Evolutionary conservation across 2,113 vertebrate species (phyloP).

Genomic region (Hippocampus zosterae): DNA sequence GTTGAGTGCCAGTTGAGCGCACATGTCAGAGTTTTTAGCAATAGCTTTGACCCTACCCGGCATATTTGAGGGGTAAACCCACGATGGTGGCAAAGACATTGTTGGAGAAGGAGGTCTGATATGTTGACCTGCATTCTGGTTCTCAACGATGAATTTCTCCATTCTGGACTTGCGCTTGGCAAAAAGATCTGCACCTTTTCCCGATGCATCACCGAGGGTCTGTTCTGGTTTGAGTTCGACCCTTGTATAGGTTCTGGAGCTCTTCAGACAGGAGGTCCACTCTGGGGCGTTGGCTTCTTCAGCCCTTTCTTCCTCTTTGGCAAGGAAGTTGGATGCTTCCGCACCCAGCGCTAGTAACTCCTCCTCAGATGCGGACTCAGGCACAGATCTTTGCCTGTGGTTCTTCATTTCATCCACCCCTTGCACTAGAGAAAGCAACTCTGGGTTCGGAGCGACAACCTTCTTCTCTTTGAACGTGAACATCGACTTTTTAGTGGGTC

Average conservation of each 20-base stretch:
- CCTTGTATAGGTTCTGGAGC: conserved; percentile 79
- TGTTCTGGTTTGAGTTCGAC: conserved; percentile 79
- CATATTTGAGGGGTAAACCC: conserved; percentile 83
- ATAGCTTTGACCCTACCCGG: conserved; percentile 77
- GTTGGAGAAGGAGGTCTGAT: conserved; percentile 86
- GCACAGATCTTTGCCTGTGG: conserved; percentile 74
- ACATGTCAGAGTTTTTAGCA: conserved; percentile 71
- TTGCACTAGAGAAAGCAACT: conserved; percentile 90
- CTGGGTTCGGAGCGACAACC: conserved; percentile 87
- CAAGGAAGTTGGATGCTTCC: conserved; percentile 88
- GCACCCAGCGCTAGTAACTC: conserved; percentile 91
- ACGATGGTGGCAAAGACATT: conserved; percentile 92
- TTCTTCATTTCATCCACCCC: conserved; percentile 83
- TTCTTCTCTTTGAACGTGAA: conserved; percentile 97
- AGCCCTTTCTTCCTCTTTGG: conserved; percentile 55
- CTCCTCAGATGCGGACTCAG: conserved; percentile 76
- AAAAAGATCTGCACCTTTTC: conserved; percentile 91
- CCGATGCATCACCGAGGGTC: conserved; percentile 81
- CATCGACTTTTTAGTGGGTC: conserved; percentile 82
- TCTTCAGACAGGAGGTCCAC: conserved; percentile 91
- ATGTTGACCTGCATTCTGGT: conserved; percentile 58
- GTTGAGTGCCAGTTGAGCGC: conserved; percentile 60
- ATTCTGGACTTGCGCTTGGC: conserved; percentile 90
- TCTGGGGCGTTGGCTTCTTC: conserved; percentile 69
- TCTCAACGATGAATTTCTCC: conserved; percentile 88